Evolutionary conservation across 2,797 vertebrate genomes (phyloP), one percentile per base, ranked within the genome.

Genomic region (Otolemur crassicaudatus): DNA sequence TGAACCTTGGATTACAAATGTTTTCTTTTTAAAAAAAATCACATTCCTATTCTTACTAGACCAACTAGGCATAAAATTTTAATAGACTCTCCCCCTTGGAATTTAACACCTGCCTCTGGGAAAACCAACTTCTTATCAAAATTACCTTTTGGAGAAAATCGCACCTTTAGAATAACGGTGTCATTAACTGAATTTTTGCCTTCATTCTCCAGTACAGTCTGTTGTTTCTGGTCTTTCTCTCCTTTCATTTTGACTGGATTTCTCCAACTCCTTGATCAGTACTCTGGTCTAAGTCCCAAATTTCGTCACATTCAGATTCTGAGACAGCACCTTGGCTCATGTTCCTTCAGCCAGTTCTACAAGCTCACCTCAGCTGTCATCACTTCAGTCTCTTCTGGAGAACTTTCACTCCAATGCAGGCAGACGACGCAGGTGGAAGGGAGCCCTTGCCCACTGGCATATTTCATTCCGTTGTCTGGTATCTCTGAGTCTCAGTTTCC

Each of bases 1-100:
- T 91, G 53, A 96, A 94, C 56, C 37, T 76, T 89, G 12, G 89
- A 60, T 96, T 91, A 87, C 72, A 93, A 88, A 81, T 27, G 70
- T 34, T 49, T 73, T 87, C 43, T 86, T 85, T 29, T 37, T 4
- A 4, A 49, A 96, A 96, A 96, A 97, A 82, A 56, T 46, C 43
- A 67, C 31, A 73, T 73, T 87, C 70, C 56, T 73, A 67, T 85
- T 75, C 40, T 53, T 70, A 77, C 37, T 27, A 76, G 46, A 13
- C 23, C 63, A 72, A 81, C 14, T 49, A 40, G 34, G 49, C 17
- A 67, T 56, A 80, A 76, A 89, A 90, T 34, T 80, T 92, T 75
- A 72, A 53, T 60, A 72, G 14, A n/a, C 7, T 22, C n/a, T 61
- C 20, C 16, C 31, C 7, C 31, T 29, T 60, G 16, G 19, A 81